Conservation (phyloP, 1,140 invertebrate genomes). For the Leptinotarsa undecemlineata region DNA sequence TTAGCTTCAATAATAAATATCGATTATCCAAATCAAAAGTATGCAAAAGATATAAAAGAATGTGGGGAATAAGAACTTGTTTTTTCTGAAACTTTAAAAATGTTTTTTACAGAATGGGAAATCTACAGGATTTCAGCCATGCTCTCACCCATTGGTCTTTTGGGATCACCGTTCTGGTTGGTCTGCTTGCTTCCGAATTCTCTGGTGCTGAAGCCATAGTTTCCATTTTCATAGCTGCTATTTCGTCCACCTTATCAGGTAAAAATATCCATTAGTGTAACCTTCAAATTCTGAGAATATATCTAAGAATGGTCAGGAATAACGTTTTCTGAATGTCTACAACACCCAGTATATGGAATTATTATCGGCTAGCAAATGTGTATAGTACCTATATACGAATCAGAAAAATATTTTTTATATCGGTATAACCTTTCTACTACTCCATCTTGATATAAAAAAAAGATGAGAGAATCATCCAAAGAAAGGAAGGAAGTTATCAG, state of each 20-base stretch:
- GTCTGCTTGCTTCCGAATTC: slow-evolving; percentile 49
- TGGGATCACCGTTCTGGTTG: slow-evolving; percentile 47
- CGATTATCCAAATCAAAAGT: not conserved
- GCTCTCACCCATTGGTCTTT: slow-evolving; percentile 50
- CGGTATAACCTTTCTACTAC: too few relatives aligned
- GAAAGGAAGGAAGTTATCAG: too few relatives aligned
- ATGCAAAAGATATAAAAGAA: not conserved
- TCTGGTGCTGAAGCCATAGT: slow-evolving; percentile 48
- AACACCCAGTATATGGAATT: too few relatives aligned
- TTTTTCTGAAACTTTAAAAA: not conserved
- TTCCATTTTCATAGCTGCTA: slow-evolving; percentile 46
- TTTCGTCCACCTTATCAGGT: slow-evolving; percentile 49
- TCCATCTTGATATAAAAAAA: too few relatives aligned
- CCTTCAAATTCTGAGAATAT: too few relatives aligned
- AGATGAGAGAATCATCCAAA: too few relatives aligned
- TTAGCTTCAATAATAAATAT: not conserved
- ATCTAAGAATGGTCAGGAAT: too few relatives aligned
- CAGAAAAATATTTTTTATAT: too few relatives aligned
- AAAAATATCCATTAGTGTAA: not conserved
- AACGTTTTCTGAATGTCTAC: too few relatives aligned
- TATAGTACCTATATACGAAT: too few relatives aligned
- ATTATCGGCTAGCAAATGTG: too few relatives aligned
- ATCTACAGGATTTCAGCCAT: slow-evolving; percentile 36
- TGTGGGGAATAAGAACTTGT: not conserved
- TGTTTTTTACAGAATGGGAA: slow-evolving; percentile 33